These are phyloP conservation scores for Drosophila murphyi DNA, from an alignment of 1,140 invertebrate species.

Conservation along the genomic window DNA sequence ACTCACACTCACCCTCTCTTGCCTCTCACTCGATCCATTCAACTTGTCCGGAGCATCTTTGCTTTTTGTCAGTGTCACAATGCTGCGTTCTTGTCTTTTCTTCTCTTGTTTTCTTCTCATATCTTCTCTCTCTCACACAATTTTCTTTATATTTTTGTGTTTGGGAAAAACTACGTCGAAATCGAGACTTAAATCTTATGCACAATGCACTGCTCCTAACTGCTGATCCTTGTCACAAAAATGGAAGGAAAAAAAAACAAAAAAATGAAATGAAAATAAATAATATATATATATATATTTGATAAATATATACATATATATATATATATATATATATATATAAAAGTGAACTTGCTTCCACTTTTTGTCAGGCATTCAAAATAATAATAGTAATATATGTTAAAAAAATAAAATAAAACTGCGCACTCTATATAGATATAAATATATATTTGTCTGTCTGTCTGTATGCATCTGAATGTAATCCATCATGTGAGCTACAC, in stretches of 20 bases:
- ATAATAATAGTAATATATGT: conserved; percentile 39
- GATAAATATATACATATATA: no score
- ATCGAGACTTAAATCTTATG: conserved; percentile 71
- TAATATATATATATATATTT: neutral
- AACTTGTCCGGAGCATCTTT: conserved; percentile 19
- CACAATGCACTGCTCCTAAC: conserved; percentile 38
- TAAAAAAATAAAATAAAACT: conserved; percentile 16
- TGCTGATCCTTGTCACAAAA: conserved; percentile 65
- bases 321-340: neutral
- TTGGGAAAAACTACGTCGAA: conserved; percentile 63
- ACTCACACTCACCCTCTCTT: neutral
- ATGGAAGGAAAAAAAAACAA: conserved; percentile 15
- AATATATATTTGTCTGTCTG: conserved; percentile 1
- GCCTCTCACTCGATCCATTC: conserved; percentile 15
- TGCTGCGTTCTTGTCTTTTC: conserved; percentile 8
- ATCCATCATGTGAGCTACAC: conserved; percentile 61
- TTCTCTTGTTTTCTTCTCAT: conserved; percentile 1
- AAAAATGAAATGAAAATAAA: conserved; percentile 4
- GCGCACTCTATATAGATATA: neutral
- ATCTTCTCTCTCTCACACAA: conserved; percentile 13
- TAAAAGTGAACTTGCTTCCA: conserved; percentile 60
- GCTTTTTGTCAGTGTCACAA: conserved; percentile 28
- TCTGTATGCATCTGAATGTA: conserved; percentile 43
- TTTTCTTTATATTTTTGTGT: conserved; percentile 24
- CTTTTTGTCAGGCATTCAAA: conserved; percentile 50